Evolutionary conservation across 2,888 invertebrate species (phyloP).

Genomic region (Phengaris arion): DNA sequence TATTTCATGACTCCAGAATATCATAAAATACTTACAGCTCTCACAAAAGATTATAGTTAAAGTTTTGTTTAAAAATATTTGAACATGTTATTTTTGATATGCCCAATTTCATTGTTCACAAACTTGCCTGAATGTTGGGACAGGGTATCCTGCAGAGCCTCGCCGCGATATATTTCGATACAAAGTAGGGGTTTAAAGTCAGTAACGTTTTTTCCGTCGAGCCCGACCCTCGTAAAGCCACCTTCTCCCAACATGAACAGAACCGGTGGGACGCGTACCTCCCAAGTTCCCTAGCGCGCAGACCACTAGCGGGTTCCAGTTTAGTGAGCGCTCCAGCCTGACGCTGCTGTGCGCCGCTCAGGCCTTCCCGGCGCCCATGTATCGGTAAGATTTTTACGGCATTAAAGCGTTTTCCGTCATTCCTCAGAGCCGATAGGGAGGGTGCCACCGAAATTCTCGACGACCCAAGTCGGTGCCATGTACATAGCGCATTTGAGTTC

Average conservation of each 20-base stretch:
- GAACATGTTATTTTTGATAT: slow-evolving; percentile 28
- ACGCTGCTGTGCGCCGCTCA: slow-evolving; percentile 85
- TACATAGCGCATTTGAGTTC: slow-evolving; percentile 75
- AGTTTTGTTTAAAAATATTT: background rate
- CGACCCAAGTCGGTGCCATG: slow-evolving; percentile 75
- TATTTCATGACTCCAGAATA: background rate
- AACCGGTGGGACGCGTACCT: slow-evolving; percentile 83
- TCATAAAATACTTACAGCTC: background rate
- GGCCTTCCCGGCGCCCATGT: slow-evolving; percentile 84
- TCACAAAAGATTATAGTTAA: background rate
- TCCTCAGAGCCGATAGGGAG: slow-evolving; percentile 71
- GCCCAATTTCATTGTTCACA: slow-evolving; percentile 41
- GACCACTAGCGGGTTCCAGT: slow-evolving; percentile 82
- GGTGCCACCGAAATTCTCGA: slow-evolving; percentile 67
- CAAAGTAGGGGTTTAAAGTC: slow-evolving; percentile 29
- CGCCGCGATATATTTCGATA: slow-evolving; percentile 45
- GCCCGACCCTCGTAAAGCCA: slow-evolving; percentile 26
- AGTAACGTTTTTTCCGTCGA: slow-evolving; percentile 28
- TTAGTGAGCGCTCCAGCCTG: slow-evolving; percentile 70
- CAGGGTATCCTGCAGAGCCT: slow-evolving; percentile 93
- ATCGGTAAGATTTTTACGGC: slow-evolving; percentile 79
- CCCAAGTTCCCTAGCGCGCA: slow-evolving; percentile 81
- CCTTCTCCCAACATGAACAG: slow-evolving; percentile 81
- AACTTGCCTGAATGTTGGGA: slow-evolving; percentile 98
- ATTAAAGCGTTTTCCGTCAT: slow-evolving; percentile 46